A percentile compares a stretch with the other conserved stretches of the same genome.
These are phyloP conservation scores for Felis catus DNA, from an alignment of 2,113 vertebrate genomes.

Conservation along the genomic window DNA sequence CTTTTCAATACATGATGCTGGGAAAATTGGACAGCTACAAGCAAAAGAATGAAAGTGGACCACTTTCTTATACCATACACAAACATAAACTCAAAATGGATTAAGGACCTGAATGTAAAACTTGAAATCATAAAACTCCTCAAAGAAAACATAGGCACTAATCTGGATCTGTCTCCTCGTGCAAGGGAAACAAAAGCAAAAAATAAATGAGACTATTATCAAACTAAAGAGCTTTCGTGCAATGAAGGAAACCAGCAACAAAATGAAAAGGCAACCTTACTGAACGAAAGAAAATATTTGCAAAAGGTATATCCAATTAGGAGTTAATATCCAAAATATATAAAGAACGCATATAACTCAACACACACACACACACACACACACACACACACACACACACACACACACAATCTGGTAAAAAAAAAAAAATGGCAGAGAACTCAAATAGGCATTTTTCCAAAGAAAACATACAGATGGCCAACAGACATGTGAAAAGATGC, in stretches of 20 bases:
- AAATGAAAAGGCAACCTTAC: neutral
- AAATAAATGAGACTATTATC: neutral
- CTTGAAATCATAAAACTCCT: neutral
- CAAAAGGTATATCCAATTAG: neutral
- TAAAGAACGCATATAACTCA: neutral
- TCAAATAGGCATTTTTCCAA: neutral
- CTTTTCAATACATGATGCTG: neutral
- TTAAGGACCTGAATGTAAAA: neutral
- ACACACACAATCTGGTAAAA: neutral
- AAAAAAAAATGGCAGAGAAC: neutral
- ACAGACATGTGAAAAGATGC: neutral
- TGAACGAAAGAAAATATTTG: neutral
- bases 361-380: neutral
- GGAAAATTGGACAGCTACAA: neutral
- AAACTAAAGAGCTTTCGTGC: neutral
- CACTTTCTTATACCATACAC: neutral
- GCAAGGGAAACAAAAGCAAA: neutral
- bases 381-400: neutral
- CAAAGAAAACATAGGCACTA: neutral
- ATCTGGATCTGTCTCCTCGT: neutral
- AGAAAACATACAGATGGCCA: neutral
- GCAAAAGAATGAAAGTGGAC: neutral
- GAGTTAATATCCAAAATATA: neutral
- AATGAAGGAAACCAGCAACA: neutral
- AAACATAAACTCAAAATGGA: neutral